phyloP scores from a whole-genome alignment of 1,140 invertebrate genomes.

The Semibalanus balanoides region DNA sequence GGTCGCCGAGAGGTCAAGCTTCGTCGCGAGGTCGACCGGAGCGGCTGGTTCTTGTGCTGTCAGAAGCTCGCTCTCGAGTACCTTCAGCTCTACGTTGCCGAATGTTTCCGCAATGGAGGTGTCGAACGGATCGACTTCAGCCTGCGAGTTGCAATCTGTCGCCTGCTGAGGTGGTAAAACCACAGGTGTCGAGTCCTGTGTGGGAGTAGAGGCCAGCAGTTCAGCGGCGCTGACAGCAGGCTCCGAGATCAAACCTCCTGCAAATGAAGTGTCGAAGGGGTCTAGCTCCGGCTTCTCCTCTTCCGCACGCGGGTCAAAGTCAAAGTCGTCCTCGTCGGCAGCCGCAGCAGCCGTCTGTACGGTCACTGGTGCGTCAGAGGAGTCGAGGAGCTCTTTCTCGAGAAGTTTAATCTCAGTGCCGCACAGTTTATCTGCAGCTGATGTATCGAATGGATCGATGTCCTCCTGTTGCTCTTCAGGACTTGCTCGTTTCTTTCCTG shows the following conservation, averaged over 20 bases:
- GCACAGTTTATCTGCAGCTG: constrained; percentile 19
- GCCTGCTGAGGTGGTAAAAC: constrained; percentile 10
- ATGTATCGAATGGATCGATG: constrained; percentile 24
- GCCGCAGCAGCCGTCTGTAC: constrained; percentile 4
- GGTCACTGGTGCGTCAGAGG: not conserved
- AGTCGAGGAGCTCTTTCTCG: constrained; percentile 18
- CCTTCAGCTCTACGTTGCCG: constrained; percentile 53
- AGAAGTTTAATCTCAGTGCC: constrained; percentile 20
- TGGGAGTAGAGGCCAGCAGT: not conserved
- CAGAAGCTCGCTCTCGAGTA: constrained; percentile 38
- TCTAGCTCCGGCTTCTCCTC: constrained; percentile 33
- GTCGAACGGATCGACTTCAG: constrained; percentile 59
- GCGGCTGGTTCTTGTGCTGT: constrained; percentile 4
- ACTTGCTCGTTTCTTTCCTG: constrained; percentile 15
- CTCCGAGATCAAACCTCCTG: constrained; percentile 19
- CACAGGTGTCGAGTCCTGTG: constrained; percentile 10
- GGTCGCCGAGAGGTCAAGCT: not conserved
- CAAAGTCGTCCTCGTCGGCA: constrained; percentile 44
- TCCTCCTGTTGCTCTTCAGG: constrained; percentile 16
- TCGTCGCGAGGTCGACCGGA: not conserved
- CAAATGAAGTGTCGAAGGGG: constrained; percentile 29
- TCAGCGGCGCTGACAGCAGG: constrained; percentile 15
- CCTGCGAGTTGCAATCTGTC: not conserved
- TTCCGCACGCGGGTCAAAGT: constrained; percentile 49
- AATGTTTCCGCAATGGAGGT: constrained; percentile 59